Evolutionary conservation across 2,888 invertebrate genomes (phyloP).

Genomic region (Suillia variegata): DNA sequence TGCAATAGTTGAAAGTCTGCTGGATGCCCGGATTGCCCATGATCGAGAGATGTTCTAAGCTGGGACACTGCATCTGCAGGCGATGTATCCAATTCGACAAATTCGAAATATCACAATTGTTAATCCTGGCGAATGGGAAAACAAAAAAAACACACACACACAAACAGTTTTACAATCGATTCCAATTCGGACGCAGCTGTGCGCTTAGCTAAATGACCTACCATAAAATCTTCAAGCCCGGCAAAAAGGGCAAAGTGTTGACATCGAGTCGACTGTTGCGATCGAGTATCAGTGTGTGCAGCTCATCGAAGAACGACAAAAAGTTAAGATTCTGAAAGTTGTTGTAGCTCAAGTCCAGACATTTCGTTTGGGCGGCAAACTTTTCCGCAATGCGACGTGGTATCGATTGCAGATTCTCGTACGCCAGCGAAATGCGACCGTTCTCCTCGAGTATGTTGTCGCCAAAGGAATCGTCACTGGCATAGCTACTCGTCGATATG

Average conservation of each 20-base stretch:
- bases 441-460: constrained; percentile 62
- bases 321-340: constrained; percentile 78
- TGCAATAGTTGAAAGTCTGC: constrained; percentile 62
- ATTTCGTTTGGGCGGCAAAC: constrained; percentile 67
- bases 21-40: constrained; percentile 82
- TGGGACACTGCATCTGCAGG: constrained; percentile 73
- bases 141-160: no score
- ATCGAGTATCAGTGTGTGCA: constrained; percentile 81
- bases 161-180: not conserved
- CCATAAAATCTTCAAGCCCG: constrained; percentile 78
- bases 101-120: constrained; percentile 68
- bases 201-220: constrained; percentile 43
- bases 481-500: constrained; percentile 39
- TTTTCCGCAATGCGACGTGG: constrained; percentile 70
- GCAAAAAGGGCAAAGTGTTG: constrained; percentile 73
- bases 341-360: constrained; percentile 75
- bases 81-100: constrained; percentile 76
- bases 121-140: constrained; percentile 66
- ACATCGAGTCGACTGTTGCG: constrained; percentile 76
- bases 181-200: not conserved
- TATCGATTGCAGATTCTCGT: constrained; percentile 70
- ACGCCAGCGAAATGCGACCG: constrained; percentile 70
- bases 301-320: constrained; percentile 71
- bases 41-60: constrained; percentile 73
- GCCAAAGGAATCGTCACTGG: constrained; percentile 50